Evolutionary conservation across 2,888 invertebrate genomes (phyloP).

Genomic region (Andrena marginata): DNA sequence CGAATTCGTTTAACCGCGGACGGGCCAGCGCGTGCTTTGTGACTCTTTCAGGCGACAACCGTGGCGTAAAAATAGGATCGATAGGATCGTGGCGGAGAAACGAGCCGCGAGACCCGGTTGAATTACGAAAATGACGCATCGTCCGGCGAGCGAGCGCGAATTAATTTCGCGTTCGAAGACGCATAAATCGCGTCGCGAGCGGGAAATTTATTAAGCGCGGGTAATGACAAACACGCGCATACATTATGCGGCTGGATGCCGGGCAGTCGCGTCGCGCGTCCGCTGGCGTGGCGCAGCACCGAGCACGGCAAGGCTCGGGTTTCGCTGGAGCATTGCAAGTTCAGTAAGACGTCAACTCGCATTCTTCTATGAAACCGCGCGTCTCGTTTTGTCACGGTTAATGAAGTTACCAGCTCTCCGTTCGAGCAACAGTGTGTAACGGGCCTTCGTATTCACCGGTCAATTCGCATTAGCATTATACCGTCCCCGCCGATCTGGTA

Average conservation of each 20-base stretch:
- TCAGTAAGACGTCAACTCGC: constrained; percentile 67
- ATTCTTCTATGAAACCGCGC: constrained; percentile 70
- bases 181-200: constrained; percentile 45
- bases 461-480: constrained; percentile 74
- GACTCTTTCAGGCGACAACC: background rate
- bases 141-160: constrained; percentile 23
- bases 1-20: background rate
- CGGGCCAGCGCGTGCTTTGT: too few species aligned
- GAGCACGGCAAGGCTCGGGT: constrained; percentile 24
- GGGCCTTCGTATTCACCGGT: constrained; percentile 71
- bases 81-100: background rate
- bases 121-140: constrained; percentile 34
- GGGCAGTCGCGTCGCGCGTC: background rate
- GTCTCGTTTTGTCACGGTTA: constrained; percentile 71
- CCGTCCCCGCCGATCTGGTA: constrained; percentile 70
- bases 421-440: constrained; percentile 66
- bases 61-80: background rate
- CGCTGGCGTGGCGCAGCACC: background rate
- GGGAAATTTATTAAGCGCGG: constrained; percentile 55
- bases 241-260: constrained; percentile 35
- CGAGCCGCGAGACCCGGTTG: background rate
- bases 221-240: constrained; percentile 55
- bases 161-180: constrained; percentile 41
- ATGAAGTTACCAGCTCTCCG: constrained; percentile 66
- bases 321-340: constrained; percentile 42